These are phyloP conservation scores for Shargacucullia verbasci DNA, from an alignment of 2,888 invertebrate species.

Conservation along the genomic window DNA sequence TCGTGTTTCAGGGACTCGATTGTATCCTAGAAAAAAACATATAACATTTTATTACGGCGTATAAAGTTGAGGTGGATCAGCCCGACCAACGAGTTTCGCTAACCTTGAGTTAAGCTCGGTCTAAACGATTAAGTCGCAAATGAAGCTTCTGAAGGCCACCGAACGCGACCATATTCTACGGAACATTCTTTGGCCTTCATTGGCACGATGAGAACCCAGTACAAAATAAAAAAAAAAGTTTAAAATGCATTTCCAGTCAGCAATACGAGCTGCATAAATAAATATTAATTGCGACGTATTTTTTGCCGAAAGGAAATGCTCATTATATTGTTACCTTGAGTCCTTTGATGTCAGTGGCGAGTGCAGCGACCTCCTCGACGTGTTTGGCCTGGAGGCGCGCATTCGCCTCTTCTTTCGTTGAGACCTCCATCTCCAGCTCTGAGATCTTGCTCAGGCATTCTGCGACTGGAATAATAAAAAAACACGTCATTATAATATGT, in stretches of 20 bases:
- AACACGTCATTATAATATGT: constrained; percentile 1
- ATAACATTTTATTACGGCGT: background rate
- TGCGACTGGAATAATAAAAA: constrained; percentile 78
- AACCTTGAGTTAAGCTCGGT: background rate
- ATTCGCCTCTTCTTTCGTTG: constrained; percentile 86
- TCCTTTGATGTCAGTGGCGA: constrained; percentile 82
- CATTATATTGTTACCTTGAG: constrained; percentile 76
- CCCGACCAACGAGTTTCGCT: constrained; percentile 7
- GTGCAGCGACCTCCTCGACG: constrained; percentile 80
- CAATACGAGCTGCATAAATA: constrained; percentile 28
- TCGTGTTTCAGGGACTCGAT: constrained; percentile 85
- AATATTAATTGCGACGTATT: constrained; percentile 37
- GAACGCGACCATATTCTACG: background rate
- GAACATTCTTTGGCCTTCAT: constrained; percentile 24
- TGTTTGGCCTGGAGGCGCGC: constrained; percentile 84
- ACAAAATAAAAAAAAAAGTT: constrained; percentile 35
- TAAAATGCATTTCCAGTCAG: constrained; percentile 19
- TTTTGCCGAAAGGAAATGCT: constrained; percentile 21
- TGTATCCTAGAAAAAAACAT: constrained; percentile 73
- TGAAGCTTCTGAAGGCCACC: constrained; percentile 6
- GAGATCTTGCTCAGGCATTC: constrained; percentile 89
- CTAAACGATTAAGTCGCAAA: background rate
- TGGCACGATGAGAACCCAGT: constrained; percentile 1
- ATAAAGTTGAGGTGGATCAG: background rate
- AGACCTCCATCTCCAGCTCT: constrained; percentile 88